A percentile compares a stretch with the other conserved stretches of the same genome.
Evolutionary conservation across 1,140 invertebrate genomes (phyloP).

Genomic region (Atta colombica): DNA sequence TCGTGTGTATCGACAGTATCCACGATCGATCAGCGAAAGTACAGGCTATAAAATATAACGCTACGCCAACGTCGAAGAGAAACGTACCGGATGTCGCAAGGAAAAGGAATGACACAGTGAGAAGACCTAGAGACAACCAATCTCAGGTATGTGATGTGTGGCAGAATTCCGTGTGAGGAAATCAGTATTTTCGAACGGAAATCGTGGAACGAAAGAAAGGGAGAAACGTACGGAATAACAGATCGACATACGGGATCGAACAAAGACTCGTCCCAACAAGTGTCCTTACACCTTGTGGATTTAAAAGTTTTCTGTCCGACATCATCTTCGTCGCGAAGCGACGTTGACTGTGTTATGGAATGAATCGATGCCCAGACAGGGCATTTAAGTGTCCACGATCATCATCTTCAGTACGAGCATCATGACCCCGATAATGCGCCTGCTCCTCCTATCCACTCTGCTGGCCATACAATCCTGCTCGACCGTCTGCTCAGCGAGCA

Average conservation of each 20-base stretch:
- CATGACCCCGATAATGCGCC: conserved; percentile 69
- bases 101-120: conserved; percentile 16
- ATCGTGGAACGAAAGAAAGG: not conserved
- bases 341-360: conserved; percentile 69
- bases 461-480: conserved; percentile 42
- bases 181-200: not conserved
- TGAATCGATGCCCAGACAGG: conserved; percentile 68
- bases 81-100: conserved; percentile 53
- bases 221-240: conserved; percentile 20
- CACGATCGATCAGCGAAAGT: conserved; percentile 34
- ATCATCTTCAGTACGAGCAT: conserved; percentile 37
- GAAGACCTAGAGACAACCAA: conserved; percentile 4
- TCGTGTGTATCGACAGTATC: not conserved
- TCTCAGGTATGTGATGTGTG: conserved; percentile 65
- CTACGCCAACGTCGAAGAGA: not conserved
- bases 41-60: conserved; percentile 61
- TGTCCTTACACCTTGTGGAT: conserved; percentile 61
- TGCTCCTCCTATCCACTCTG: conserved; percentile 26
- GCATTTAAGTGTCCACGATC: conserved; percentile 50
- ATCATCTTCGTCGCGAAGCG: conserved; percentile 1
- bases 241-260: not conserved
- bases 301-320: not conserved
- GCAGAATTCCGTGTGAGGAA: not conserved
- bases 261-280: conserved; percentile 53
- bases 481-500: conserved; percentile 54